Evolutionary conservation across 2,797 vertebrate species (phyloP), one percentile per base, ranked within the genome.

Genomic region (Channallabes apus): DNA sequence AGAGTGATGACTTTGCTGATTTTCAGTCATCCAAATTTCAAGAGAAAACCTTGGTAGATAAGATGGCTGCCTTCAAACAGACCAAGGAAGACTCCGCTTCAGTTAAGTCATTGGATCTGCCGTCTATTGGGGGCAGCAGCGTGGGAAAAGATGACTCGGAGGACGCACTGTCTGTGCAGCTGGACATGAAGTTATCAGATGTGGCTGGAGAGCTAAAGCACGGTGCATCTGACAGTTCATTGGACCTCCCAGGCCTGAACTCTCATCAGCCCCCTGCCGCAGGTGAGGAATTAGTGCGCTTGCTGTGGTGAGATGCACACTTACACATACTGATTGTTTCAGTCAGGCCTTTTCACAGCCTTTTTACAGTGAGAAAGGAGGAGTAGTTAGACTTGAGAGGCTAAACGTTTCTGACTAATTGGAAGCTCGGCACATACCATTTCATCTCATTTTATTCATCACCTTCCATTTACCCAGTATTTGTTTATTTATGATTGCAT

Each of bases 231-330:
- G 98, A 99, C 97, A 99, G 98, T 96, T 99, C 98, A 93, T 95
- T 99, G 96, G 98, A 99, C 96, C 96, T 99, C 92, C 97, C 98
- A 84, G 97, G 97, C 93, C 96, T 98, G 94, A 98, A 97, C 86
- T 95, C 96, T 92, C 97, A 98, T 93, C 98, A 99, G 94, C 97
- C 97, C 89, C 97, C 97, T 82, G 97, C 98, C 91, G 96, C 98
- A 99, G 98, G 97, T 99, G 98, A 99, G 98, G 97, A 99, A 99
- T 95, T 99, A 94, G 98, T 99, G 94, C 95, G 97, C 95, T 98
- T 99, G 95, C 98, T 99, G 92, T 99, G 98, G 98, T 99, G 96
- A 97, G 91, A 65, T 78, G 27, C 67, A 62, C 58, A 17, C 56
- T 24, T 51, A 84, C 61, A 79, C 71, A 80, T 56, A 65, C 77